Conservation (phyloP, 2,113 vertebrate genomes). For the Chaenogobius annularis region DNA sequence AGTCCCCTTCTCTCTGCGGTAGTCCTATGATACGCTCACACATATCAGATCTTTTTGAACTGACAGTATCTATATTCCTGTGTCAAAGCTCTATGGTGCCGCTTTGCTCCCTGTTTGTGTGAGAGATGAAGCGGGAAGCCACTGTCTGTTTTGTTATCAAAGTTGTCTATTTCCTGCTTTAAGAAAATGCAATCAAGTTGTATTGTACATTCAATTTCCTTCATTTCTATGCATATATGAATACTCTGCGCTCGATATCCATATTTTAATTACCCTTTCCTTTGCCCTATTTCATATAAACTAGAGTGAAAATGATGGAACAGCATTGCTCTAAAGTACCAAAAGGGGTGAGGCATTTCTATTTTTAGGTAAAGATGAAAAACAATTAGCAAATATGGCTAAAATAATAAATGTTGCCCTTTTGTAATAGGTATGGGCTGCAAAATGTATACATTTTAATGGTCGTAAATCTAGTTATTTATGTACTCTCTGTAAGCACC, state of each 20-base stretch:
- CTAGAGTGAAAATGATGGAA: constrained; percentile 22
- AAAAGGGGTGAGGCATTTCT: constrained; percentile 9
- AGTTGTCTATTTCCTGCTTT: constrained; percentile 15
- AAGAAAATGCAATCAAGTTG: constrained; percentile 1
- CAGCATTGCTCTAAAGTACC: constrained; percentile 13
- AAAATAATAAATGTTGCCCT: not conserved
- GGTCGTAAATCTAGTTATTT: not conserved
- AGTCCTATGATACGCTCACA: constrained; percentile 20
- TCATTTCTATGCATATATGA: not conserved
- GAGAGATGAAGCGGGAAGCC: not conserved
- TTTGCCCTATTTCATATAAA: constrained; percentile 17
- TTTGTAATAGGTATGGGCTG: not conserved
- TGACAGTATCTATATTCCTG: constrained; percentile 17
- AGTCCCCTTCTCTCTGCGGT: constrained; percentile 51
- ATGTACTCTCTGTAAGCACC: not conserved
- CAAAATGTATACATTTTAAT: not conserved
- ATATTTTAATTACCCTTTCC: constrained; percentile 61
- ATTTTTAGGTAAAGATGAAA: constrained; percentile 14
- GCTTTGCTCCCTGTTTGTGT: not conserved
- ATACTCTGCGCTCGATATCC: constrained; percentile 33
- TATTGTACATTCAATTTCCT: not conserved
- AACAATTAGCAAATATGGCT: not conserved
- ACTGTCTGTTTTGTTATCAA: constrained; percentile 6
- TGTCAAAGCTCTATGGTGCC: constrained; percentile 25
- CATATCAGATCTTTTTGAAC: constrained; percentile 34